Evolutionary conservation across 2,888 invertebrate species (phyloP).

Genomic region (Drosophila ustulata): DNA sequence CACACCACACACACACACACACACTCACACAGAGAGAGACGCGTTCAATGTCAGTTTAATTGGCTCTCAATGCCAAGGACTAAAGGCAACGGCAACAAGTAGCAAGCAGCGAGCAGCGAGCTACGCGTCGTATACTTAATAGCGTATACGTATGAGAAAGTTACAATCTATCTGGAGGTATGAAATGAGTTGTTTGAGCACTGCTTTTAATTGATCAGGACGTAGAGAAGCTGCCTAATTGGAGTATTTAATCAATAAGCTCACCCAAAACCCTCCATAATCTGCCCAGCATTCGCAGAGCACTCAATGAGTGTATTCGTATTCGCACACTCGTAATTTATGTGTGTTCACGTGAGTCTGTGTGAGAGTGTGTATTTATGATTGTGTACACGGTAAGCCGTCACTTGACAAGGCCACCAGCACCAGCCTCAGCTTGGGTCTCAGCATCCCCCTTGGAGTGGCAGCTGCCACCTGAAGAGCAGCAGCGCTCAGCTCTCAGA

Average conservation of each 20-base stretch:
- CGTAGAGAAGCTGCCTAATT: not conserved
- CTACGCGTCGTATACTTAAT: not conserved
- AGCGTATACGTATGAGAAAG: not conserved
- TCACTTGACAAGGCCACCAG: constrained; percentile 17
- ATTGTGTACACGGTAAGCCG: not conserved
- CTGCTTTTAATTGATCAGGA: not conserved
- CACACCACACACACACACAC: constrained; percentile 5
- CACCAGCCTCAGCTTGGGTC: not conserved
- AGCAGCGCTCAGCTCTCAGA: not conserved
- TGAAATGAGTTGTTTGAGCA: no score
- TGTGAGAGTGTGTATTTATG: constrained; percentile 8
- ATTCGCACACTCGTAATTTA: not conserved
- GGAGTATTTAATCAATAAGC: constrained; percentile 14
- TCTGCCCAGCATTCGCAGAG: not conserved
- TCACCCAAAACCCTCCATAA: not conserved
- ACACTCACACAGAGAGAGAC: constrained; percentile 1
- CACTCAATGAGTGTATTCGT: not conserved
- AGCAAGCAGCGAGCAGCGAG: not conserved
- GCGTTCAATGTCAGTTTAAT: constrained; percentile 4
- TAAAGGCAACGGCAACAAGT: constrained; percentile 52
- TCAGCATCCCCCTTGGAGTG: constrained; percentile 2
- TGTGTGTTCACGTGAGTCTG: not conserved
- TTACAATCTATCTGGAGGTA: no score
- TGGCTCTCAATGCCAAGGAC: constrained; percentile 43
- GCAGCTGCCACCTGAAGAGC: constrained; percentile 20